phyloP scores from a whole-genome alignment of 2,888 invertebrate genomes.

The Tipula vernalis region DNA sequence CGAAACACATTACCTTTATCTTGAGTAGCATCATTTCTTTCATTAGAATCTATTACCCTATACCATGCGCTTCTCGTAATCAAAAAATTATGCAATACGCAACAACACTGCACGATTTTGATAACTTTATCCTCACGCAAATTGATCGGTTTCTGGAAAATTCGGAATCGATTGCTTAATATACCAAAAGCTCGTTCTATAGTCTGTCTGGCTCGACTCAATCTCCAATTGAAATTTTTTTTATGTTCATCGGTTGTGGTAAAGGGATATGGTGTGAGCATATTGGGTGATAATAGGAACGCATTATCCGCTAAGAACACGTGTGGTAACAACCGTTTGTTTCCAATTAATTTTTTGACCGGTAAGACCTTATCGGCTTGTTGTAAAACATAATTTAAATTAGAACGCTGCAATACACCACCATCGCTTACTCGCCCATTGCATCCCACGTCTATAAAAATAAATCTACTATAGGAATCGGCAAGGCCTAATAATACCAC shows the following conservation, averaged over 20 bases:
- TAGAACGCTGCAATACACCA: conserved; percentile 1
- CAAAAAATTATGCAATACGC: background rate
- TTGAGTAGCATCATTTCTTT: background rate
- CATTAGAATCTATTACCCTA: background rate
- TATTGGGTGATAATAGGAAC: background rate
- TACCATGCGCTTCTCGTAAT: background rate
- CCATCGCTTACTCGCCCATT: conserved; percentile 6
- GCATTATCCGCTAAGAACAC: conserved; percentile 11
- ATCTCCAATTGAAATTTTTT: background rate
- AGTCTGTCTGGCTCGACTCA: background rate
- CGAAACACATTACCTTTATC: background rate
- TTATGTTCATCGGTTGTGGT: background rate
- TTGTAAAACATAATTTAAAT: background rate
- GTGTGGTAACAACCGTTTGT: background rate
- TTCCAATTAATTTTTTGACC: background rate
- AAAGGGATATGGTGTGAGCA: background rate
- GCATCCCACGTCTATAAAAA: conserved; percentile 9
- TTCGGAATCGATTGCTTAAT: too few species aligned
- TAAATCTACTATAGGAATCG: conserved; percentile 8
- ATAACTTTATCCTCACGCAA: too few species aligned
- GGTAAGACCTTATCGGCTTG: background rate
- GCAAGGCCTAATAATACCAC: background rate
- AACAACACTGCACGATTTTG: too few species aligned
- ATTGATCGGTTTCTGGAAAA: too few species aligned
- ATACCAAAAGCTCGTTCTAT: background rate